Conservation (phyloP, 2,888 invertebrate species). For the Epistrophe grossulariae region DNA sequence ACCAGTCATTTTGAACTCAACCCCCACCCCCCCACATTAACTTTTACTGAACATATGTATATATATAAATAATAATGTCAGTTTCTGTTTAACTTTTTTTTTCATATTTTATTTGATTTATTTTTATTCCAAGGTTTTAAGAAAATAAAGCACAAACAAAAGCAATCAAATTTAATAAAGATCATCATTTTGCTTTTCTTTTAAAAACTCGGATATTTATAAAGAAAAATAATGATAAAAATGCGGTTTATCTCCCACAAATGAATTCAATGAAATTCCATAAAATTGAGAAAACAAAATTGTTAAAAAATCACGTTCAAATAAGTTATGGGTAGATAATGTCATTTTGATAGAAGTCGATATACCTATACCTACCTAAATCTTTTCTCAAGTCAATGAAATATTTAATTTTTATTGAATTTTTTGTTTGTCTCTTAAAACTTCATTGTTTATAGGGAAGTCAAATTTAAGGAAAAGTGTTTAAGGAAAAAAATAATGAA, state of each 20-base stretch:
- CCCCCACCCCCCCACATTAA: background rate
- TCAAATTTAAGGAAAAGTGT: background rate
- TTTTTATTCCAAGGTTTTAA: constrained; percentile 11
- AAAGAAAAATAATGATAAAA: background rate
- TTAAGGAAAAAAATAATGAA: background rate
- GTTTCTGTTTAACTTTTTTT: background rate
- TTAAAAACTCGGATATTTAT: background rate
- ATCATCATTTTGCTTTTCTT: background rate
- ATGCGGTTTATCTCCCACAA: background rate
- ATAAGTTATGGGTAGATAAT: background rate
- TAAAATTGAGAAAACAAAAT: background rate
- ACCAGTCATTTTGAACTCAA: background rate
- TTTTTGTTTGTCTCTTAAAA: too few relatives aligned
- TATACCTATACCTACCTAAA: too few relatives aligned
- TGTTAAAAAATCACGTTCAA: constrained; percentile 14
- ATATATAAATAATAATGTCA: too few relatives aligned
- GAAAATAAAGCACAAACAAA: background rate
- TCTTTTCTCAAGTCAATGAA: background rate
- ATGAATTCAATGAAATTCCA: background rate
- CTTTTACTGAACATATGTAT: background rate
- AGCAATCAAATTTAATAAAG: background rate
- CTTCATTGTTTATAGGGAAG: background rate
- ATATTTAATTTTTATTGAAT: too few relatives aligned
- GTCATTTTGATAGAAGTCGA: background rate
- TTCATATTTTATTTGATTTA: background rate